phyloP scores from a whole-genome alignment of 2,888 invertebrate species.

The Dugesia japonica region DNA sequence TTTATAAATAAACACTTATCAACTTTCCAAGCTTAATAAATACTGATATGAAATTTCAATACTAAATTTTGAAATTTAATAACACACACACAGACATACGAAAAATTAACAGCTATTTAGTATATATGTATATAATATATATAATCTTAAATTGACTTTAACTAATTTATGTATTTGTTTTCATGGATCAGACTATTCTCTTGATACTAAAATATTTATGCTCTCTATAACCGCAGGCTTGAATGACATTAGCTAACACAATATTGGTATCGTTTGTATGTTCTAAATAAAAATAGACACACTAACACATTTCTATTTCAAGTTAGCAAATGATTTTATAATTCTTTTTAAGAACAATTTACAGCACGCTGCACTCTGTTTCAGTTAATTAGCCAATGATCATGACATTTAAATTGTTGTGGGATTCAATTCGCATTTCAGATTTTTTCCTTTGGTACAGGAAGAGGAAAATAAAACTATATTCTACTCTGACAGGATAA shows the following conservation, averaged over 20 bases:
- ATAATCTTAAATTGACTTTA: slow-evolving; percentile 4
- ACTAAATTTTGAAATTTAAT: too few relatives aligned
- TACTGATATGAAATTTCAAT: too few relatives aligned
- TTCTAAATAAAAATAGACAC: neutral
- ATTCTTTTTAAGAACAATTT: neutral
- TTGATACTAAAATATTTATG: neutral
- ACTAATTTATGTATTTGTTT: slow-evolving; percentile 15
- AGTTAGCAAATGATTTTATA: neutral
- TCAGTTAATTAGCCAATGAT: neutral
- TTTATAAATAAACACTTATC: too few relatives aligned
- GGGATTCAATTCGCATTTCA: neutral
- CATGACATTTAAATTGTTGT: neutral
- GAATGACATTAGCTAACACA: neutral
- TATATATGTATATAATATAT: neutral
- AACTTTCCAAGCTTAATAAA: too few relatives aligned
- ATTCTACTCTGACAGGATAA: neutral
- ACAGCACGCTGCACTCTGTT: slow-evolving; percentile 13
- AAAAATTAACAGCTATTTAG: too few relatives aligned
- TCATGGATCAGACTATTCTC: slow-evolving; percentile 13
- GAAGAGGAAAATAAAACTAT: slow-evolving; percentile 6
- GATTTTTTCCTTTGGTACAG: neutral
- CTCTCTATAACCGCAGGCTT: slow-evolving; percentile 3
- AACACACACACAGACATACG: too few relatives aligned
- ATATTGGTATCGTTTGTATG: neutral
- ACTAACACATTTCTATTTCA: neutral